Evolutionary conservation across 2,888 invertebrate species (phyloP).

Genomic region (Mimas tiliae): DNA sequence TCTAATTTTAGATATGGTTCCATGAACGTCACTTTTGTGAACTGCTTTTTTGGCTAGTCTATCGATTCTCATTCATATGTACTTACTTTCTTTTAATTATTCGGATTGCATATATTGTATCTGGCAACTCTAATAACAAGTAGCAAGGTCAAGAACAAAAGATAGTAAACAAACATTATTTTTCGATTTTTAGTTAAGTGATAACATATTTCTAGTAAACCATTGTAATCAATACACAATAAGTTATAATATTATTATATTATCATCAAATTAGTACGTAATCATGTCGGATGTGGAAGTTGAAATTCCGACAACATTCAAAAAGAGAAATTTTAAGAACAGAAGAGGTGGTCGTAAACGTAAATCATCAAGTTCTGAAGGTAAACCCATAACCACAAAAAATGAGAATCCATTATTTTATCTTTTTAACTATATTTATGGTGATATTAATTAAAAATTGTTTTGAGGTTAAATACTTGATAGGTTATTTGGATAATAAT

Average conservation of each 20-base stretch:
- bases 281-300: conserved; percentile 74
- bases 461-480: neutral
- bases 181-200: no score
- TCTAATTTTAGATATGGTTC: no score
- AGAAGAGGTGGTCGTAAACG: conserved; percentile 86
- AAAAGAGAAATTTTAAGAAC: conserved; percentile 86
- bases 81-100: no score
- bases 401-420: neutral
- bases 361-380: conserved; percentile 84
- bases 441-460: neutral
- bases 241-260: neutral
- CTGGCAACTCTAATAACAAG: no score
- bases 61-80: no score
- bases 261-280: neutral
- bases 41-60: no score
- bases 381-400: conserved; percentile 38
- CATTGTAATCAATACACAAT: neutral
- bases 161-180: no score
- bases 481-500: no score
- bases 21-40: no score
- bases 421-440: neutral
- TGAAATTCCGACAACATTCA: conserved; percentile 80
- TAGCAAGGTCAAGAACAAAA: no score
- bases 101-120: no score
- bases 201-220: no score